Conservation (phyloP, 2,797 vertebrate genomes). For the Chelidonichthys spinosus region DNA sequence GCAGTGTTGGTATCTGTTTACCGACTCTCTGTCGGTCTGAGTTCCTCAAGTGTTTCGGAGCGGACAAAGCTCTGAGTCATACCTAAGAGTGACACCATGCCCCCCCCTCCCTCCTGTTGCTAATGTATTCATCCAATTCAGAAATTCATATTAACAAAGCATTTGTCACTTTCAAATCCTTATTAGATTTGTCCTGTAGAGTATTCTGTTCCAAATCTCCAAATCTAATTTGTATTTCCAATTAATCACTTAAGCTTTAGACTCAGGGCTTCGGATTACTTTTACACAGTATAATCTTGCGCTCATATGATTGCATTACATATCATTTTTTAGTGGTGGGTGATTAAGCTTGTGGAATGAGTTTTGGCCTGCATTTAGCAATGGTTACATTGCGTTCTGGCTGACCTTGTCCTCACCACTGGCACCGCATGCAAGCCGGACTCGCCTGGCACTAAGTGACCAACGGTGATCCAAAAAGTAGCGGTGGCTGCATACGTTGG, state of each 20-base stretch:
- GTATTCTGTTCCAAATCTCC: constrained; percentile 53
- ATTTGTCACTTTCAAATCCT: constrained; percentile 68
- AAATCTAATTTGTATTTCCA: constrained; percentile 67
- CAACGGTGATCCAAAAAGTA: constrained; percentile 58
- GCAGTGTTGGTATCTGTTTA: constrained; percentile 15
- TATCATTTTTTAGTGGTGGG: constrained; percentile 22
- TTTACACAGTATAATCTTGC: constrained; percentile 18
- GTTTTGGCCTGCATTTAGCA: constrained; percentile 54
- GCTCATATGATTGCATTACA: constrained; percentile 25
- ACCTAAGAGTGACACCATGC: constrained; percentile 15
- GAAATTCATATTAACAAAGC: constrained; percentile 58
- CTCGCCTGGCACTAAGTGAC: constrained; percentile 65
- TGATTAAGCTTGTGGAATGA: constrained; percentile 54
- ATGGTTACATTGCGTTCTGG: constrained; percentile 56
- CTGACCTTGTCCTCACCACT: constrained; percentile 80
- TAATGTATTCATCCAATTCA: constrained; percentile 51
- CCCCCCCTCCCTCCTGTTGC: not conserved
- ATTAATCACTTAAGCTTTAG: constrained; percentile 61
- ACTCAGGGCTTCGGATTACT: constrained; percentile 45
- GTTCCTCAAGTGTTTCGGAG: constrained; percentile 27
- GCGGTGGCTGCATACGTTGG: constrained; percentile 51
- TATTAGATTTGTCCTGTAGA: constrained; percentile 53
- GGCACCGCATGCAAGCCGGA: constrained; percentile 60
- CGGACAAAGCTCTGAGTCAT: constrained; percentile 16
- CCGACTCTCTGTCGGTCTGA: constrained; percentile 8